Conservation (phyloP, 2,113 vertebrate species). For the Cygnus buccinator region DNA sequence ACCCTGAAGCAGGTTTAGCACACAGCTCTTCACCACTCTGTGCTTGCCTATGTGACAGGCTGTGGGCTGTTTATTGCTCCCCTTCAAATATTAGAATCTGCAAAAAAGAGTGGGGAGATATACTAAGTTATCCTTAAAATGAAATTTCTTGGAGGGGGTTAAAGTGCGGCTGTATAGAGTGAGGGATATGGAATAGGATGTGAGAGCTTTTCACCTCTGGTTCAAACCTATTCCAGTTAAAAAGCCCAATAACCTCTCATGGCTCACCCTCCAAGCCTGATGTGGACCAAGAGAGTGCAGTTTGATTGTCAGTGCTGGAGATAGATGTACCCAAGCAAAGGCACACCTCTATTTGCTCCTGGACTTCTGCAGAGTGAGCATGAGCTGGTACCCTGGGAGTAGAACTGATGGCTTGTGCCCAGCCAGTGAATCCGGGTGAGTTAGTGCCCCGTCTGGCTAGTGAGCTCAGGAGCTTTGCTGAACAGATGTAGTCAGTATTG, state of each 20-base stretch:
- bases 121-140: not conserved
- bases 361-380: not conserved
- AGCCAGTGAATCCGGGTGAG: not conserved
- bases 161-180: not conserved
- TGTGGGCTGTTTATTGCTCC: not conserved
- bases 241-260: not conserved
- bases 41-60: not conserved
- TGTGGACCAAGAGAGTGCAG: not conserved
- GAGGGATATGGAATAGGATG: not conserved
- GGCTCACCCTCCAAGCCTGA: not conserved
- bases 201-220: slow-evolving; percentile 17
- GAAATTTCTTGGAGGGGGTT: not conserved
- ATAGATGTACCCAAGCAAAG: not conserved
- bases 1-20: not conserved
- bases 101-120: fast-evolving
- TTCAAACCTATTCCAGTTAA: not conserved
- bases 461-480: not conserved
- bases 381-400: not conserved
- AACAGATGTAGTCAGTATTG: not conserved
- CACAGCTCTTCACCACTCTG: not conserved
- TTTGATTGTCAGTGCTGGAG: not conserved
- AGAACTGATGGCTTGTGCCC: not conserved
- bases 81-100: not conserved
- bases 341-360: not conserved
- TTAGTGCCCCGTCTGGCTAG: not conserved